Evolutionary conservation across 2,888 invertebrate species (phyloP).

Genomic region (Lysandra bellargus): DNA sequence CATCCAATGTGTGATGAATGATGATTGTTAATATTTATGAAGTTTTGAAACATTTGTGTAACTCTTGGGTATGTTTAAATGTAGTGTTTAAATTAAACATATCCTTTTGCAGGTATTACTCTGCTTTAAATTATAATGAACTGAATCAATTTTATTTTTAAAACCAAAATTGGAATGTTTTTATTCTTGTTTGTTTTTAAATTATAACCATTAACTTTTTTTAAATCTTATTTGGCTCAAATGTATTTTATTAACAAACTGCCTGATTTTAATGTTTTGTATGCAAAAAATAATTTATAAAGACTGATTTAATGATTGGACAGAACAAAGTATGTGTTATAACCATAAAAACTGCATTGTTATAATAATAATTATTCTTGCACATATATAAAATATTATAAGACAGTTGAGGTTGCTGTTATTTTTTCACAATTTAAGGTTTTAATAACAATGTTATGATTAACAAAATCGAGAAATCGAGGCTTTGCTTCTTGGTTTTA

Average conservation of each 20-base stretch:
- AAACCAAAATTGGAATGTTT: background rate
- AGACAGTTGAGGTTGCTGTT: too few relatives aligned
- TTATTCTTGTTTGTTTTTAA: background rate
- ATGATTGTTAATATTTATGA: background rate
- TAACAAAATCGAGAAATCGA: background rate
- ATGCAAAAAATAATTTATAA: background rate
- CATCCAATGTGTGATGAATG: background rate
- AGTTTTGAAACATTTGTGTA: background rate
- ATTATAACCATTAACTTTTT: background rate
- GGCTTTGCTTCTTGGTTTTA: background rate
- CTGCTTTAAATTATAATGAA: background rate
- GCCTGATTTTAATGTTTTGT: background rate
- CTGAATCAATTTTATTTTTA: background rate
- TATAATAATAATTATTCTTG: background rate
- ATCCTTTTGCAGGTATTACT: background rate
- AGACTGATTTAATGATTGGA: background rate
- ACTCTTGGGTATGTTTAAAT: background rate
- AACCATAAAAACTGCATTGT: background rate
- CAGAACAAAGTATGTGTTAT: background rate
- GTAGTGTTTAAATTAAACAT: background rate
- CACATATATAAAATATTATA: too few relatives aligned
- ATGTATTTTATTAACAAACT: background rate
- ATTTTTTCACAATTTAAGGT: too few relatives aligned
- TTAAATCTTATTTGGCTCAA: conserved; percentile 2
- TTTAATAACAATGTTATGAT: too few relatives aligned